These are phyloP conservation scores for Glaucidium brasilianum DNA, from an alignment of 2,113 vertebrate genomes.

Conservation along the genomic window DNA sequence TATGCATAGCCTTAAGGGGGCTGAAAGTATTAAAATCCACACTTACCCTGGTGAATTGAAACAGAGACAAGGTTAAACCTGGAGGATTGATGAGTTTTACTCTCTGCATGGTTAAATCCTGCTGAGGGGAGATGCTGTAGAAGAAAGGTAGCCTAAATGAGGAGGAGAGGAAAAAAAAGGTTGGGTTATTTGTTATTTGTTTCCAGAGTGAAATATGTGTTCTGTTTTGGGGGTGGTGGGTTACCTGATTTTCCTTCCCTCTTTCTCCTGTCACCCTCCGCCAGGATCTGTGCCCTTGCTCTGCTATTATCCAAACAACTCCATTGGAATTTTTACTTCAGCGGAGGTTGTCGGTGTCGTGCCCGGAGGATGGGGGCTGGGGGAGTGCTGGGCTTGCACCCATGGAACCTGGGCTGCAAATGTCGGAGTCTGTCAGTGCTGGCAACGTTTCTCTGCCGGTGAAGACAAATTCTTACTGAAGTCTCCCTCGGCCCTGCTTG, in stretches of 20 bases:
- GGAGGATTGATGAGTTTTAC: constrained; percentile 70
- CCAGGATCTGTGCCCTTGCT: neutral
- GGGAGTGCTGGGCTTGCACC: neutral
- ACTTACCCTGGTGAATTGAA: constrained; percentile 57
- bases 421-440: neutral
- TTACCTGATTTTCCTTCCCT: neutral
- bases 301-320: neutral
- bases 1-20: constrained; percentile 70
- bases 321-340: neutral
- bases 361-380: fast-evolving
- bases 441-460: neutral
- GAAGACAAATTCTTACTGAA: neutral
- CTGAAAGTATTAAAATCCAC: constrained; percentile 62
- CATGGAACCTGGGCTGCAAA: fast-evolving
- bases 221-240: neutral
- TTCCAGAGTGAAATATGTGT: neutral
- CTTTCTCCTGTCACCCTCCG: neutral
- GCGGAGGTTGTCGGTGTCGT: fast-evolving
- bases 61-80: constrained; percentile 75
- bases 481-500: neutral
- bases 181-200: neutral
- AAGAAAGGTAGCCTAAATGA: neutral
- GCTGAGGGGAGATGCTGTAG: neutral
- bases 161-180: neutral
- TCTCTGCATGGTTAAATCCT: constrained; percentile 53